Evolutionary conservation across 2,113 vertebrate genomes (phyloP), one percentile per base, ranked within the genome.

Genomic region (Sinocyclocheilus grahami): DNA sequence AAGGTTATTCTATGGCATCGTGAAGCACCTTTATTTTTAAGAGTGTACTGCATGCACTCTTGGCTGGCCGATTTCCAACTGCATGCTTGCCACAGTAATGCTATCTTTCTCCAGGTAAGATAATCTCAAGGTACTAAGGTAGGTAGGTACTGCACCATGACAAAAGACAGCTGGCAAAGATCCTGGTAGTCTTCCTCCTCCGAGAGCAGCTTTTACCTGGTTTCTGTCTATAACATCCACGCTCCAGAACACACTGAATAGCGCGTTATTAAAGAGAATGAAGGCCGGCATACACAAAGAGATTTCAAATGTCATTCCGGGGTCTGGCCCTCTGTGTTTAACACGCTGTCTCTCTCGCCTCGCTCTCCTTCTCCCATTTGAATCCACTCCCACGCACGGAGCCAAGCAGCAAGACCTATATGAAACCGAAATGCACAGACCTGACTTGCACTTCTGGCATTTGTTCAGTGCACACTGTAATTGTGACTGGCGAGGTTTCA

Each of bases 391-490:
- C 24, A 83, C 81, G 53, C 58, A 79, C 46, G 48, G n/a, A 79
- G 1, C 39, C 69, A 48, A 37, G 58, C 24, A 51, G 1, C 20
- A 76, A 30, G 75, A 58, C 24, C 78, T 80, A 69, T 53, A 65
- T 55, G 69, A 84, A 84, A 84, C 53, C 77, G 74, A 91, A 87
- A 90, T 65, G 86, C 79, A 86, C 84, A 89, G 63, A 84, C 86
- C 30, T 85, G 85, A 85, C 63, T 86, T 89, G 90, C 88, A 91
- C 83, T 27, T 20, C 74, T 92, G 91, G 89, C 91, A 92, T 93
- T 92, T 92, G 89, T 92, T 93, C 90, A 90, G 88, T 89, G 90
- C 83, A 90, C 89, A 86, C 75, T 75, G 87, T 87, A 87, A 91
- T 87, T 89, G 90, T 91, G 88, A 27, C 63, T 80, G 6, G 10